Percentiles rank a stretch among this genome's conserved stretches.
These are phyloP conservation scores for Hemithea aestivaria DNA, from an alignment of 2,888 invertebrate genomes.

Conservation along the genomic window DNA sequence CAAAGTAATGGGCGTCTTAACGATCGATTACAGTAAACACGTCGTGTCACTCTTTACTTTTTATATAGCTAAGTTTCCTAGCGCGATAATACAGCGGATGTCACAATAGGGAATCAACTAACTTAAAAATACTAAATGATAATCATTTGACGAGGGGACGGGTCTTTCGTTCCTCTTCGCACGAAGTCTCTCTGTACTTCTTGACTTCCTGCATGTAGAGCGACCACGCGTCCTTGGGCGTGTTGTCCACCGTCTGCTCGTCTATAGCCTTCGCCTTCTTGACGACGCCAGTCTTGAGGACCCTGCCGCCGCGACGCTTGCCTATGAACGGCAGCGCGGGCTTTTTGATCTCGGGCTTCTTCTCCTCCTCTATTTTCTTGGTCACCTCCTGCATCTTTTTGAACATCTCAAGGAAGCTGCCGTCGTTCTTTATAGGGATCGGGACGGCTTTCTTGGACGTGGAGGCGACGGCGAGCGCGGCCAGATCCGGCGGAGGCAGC, in stretches of 20 bases:
- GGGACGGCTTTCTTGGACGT: constrained; percentile 73
- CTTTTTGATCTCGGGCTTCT: constrained; percentile 62
- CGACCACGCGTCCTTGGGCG: constrained; percentile 94
- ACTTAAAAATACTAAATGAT: constrained; percentile 23
- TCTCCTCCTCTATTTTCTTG: constrained; percentile 64
- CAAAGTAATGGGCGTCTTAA: constrained; percentile 33
- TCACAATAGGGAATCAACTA: constrained; percentile 47
- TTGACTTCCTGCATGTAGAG: constrained; percentile 96
- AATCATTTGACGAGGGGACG: constrained; percentile 92
- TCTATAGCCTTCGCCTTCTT: constrained; percentile 87
- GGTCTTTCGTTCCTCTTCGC: constrained; percentile 94
- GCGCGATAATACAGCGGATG: constrained; percentile 49
- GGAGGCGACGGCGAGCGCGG: constrained; percentile 31
- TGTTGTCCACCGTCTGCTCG: constrained; percentile 80
- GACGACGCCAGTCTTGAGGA: constrained; percentile 93
- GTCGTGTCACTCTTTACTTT: no score
- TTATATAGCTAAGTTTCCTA: constrained; percentile 42
- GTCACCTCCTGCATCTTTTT: constrained; percentile 90
- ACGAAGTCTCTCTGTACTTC: constrained; percentile 94
- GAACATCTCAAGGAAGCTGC: constrained; percentile 94
- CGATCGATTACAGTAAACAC: constrained; percentile 45
- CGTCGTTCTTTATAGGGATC: constrained; percentile 91
- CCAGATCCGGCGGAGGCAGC: constrained; percentile 21
- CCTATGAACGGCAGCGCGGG: constrained; percentile 81
- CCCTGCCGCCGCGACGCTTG: constrained; percentile 91